phyloP scores from a whole-genome alignment of 2,113 vertebrate genomes.

The Scatophagus argus region DNA sequence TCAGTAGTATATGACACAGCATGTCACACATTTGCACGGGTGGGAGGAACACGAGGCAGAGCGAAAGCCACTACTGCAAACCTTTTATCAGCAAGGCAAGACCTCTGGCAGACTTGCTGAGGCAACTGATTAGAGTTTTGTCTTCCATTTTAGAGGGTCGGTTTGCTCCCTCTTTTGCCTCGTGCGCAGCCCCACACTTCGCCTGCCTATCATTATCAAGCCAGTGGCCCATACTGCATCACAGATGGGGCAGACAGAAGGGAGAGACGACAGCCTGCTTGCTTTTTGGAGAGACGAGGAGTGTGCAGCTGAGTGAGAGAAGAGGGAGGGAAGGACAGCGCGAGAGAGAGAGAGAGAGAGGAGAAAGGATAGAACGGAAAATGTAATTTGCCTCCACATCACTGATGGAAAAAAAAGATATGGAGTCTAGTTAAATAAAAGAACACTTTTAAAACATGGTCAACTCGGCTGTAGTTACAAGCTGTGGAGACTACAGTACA shows the following conservation, averaged over 20 bases:
- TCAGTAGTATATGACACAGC: slow-evolving; percentile 35
- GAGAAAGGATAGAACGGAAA: slow-evolving; percentile 38
- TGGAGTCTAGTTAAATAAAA: slow-evolving; percentile 40
- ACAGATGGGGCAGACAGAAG: slow-evolving; percentile 86
- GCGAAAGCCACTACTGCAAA: slow-evolving; percentile 35
- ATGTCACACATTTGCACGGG: slow-evolving; percentile 47
- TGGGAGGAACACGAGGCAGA: slow-evolving; percentile 26
- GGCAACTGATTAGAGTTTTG: slow-evolving; percentile 50
- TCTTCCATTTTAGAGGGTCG: slow-evolving; percentile 59
- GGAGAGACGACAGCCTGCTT: slow-evolving; percentile 79
- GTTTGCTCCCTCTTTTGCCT: slow-evolving; percentile 47
- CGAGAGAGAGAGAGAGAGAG: slow-evolving; percentile 28
- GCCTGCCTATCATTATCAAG: slow-evolving; percentile 72
- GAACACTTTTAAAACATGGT: slow-evolving; percentile 19
- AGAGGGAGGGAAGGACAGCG: slow-evolving; percentile 53
- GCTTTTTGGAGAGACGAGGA: slow-evolving; percentile 77
- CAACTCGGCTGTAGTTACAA: slow-evolving; percentile 9
- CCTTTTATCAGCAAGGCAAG: slow-evolving; percentile 37
- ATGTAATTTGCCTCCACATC: slow-evolving; percentile 56
- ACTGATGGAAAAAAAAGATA: slow-evolving; percentile 36
- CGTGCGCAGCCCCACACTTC: slow-evolving; percentile 41
- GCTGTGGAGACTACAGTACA: neutral
- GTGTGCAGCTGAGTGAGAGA: slow-evolving; percentile 76
- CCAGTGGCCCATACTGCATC: slow-evolving; percentile 82
- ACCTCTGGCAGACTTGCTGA: slow-evolving; percentile 45